Conservation (phyloP, 2,888 invertebrate species). For the Urechis unicinctus region DNA sequence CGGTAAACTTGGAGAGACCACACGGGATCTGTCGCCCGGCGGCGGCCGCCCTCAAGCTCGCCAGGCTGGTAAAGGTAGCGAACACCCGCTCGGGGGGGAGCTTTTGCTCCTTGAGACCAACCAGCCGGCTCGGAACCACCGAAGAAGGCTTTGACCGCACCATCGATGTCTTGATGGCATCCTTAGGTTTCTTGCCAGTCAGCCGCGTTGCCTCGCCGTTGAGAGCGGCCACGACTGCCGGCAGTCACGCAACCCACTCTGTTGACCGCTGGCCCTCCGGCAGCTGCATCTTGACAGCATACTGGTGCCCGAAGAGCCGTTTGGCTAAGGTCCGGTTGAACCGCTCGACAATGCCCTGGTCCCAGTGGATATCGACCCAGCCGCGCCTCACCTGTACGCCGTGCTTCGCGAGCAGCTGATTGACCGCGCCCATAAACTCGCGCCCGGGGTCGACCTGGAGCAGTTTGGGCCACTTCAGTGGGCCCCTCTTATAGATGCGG, state of each 20-base stretch:
- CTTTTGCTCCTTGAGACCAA: neutral
- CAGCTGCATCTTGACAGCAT: too few relatives aligned
- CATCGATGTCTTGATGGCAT: conserved; percentile 2
- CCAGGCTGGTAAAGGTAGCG: conserved; percentile 6
- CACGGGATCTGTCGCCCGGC: too few relatives aligned
- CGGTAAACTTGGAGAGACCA: too few relatives aligned
- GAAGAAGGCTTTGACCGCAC: neutral
- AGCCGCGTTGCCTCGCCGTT: conserved; percentile 14
- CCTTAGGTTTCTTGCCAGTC: conserved; percentile 4
- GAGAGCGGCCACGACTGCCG: conserved; percentile 13
- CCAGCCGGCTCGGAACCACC: neutral
- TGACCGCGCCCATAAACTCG: conserved; percentile 17
- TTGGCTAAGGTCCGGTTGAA: too few relatives aligned
- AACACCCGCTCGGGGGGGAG: neutral
- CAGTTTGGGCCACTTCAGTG: conserved; percentile 14
- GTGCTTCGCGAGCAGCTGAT: too few relatives aligned
- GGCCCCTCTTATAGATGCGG: conserved; percentile 14
- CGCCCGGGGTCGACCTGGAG: conserved; percentile 19
- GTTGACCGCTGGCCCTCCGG: conserved; percentile 6
- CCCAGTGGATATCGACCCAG: too few relatives aligned
- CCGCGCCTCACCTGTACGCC: too few relatives aligned
- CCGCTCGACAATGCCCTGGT: too few relatives aligned
- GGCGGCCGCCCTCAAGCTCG: conserved; percentile 17
- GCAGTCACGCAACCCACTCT: conserved; percentile 18
- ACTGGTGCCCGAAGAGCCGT: too few relatives aligned